Percentiles rank a stretch among this genome's conserved stretches.
Conservation (phyloP, 2,797 vertebrate genomes). For the Hybognathus amarus region DNA sequence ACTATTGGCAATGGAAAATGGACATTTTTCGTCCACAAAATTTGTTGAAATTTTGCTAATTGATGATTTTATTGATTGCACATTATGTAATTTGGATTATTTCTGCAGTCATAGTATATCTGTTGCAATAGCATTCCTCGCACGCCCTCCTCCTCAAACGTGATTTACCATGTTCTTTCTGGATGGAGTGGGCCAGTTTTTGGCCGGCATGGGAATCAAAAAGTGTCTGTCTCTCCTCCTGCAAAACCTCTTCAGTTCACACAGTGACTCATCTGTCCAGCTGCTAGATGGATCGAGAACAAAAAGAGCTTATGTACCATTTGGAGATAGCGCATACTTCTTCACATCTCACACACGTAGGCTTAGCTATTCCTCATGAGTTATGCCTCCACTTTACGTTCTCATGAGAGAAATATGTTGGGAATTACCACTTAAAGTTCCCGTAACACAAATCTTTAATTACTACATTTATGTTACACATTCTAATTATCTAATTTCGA, state of each 20-base stretch:
- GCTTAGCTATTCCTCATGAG: background rate
- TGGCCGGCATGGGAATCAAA: conserved; percentile 19
- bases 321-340: conserved; percentile 60
- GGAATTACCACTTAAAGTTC: background rate
- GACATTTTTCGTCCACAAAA: background rate
- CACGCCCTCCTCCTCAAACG: background rate
- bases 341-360: conserved; percentile 22
- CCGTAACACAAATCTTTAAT: background rate
- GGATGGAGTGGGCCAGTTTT: background rate
- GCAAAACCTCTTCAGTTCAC: conserved; percentile 40
- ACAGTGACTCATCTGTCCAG: conserved; percentile 69
- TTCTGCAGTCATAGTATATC: background rate
- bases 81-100: background rate
- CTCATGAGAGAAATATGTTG: conserved; percentile 1
- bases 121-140: background rate
- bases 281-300: conserved; percentile 61
- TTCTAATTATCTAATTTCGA: background rate
- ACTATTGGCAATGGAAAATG: background rate
- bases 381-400: background rate
- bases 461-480: background rate
- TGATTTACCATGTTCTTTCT: background rate
- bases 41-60: background rate
- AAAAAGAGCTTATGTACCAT: conserved; percentile 67
- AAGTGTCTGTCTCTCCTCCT: conserved; percentile 23
- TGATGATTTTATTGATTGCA: background rate